Evolutionary conservation across 2,113 vertebrate genomes (phyloP).

Genomic region (Struthio camelus): DNA sequence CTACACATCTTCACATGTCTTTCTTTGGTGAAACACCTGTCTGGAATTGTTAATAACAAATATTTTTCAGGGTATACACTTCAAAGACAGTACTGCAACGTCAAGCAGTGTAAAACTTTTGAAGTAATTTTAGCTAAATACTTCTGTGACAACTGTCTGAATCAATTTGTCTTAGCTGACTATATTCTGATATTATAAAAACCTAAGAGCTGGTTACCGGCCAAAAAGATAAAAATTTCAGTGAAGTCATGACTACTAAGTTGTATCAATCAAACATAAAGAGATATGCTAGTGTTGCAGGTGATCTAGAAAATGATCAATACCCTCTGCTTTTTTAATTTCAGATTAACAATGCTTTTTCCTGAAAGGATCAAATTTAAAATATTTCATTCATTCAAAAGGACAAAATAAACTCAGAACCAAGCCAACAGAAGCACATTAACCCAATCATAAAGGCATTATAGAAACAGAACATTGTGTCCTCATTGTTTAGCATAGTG

Average conservation of each 20-base stretch:
- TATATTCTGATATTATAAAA: conserved; percentile 63
- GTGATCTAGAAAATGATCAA: conserved; percentile 11
- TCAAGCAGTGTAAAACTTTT: conserved; percentile 78
- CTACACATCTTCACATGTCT: conserved; percentile 80
- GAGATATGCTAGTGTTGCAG: not conserved
- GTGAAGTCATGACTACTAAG: conserved; percentile 45
- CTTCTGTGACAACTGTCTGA: conserved; percentile 80
- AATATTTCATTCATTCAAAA: not conserved
- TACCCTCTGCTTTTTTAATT: conserved; percentile 23
- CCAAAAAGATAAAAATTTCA: conserved; percentile 63
- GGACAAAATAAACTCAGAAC: not conserved
- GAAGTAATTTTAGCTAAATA: conserved; percentile 82
- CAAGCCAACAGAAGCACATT: not conserved
- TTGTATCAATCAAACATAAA: conserved; percentile 48
- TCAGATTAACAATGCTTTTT: conserved; percentile 2
- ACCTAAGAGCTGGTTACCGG: conserved; percentile 59
- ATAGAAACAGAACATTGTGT: not conserved
- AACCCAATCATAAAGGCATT: not conserved
- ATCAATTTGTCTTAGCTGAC: conserved; percentile 79
- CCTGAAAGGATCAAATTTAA: not conserved
- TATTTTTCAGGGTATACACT: conserved; percentile 78
- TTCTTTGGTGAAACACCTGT: conserved; percentile 81
- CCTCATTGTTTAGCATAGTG: not conserved
- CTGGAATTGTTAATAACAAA: conserved; percentile 82
- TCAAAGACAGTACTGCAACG: conserved; percentile 77